phyloP scores from a whole-genome alignment of 1,140 invertebrate genomes.

The Helicoverpa zea region DNA sequence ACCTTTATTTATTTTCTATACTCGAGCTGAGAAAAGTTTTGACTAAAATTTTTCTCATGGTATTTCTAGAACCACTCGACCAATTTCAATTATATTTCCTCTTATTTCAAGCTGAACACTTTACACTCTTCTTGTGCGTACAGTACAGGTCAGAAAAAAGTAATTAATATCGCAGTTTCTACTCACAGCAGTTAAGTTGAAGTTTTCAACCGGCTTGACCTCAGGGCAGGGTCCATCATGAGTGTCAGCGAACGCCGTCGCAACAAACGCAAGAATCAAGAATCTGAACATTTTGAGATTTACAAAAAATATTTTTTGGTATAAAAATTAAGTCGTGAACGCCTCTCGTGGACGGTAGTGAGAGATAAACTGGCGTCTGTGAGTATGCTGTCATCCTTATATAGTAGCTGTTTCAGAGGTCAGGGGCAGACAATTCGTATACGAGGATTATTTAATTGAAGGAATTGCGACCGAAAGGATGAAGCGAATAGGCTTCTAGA shows the following conservation, averaged over 20 bases:
- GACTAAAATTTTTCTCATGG: too few species aligned
- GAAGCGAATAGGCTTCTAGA: constrained; percentile 32
- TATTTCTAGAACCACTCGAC: too few species aligned
- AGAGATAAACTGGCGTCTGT: constrained; percentile 36
- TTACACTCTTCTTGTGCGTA: not conserved
- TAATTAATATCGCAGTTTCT: constrained; percentile 29
- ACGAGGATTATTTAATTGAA: constrained; percentile 62
- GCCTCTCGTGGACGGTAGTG: constrained; percentile 47
- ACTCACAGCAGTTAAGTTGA: constrained; percentile 71
- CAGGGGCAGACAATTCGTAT: constrained; percentile 59
- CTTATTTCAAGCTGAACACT: not conserved
- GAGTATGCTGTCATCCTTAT: constrained; percentile 48
- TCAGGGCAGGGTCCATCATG: constrained; percentile 63
- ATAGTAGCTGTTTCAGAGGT: constrained; percentile 57
- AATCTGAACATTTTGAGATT: constrained; percentile 59
- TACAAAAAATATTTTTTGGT: constrained; percentile 26
- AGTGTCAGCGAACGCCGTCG: constrained; percentile 58
- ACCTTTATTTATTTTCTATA: too few species aligned
- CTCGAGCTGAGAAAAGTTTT: too few species aligned
- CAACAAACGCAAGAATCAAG: constrained; percentile 61
- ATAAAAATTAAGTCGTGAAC: constrained; percentile 51
- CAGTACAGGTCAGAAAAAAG: not conserved
- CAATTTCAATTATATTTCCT: too few species aligned
- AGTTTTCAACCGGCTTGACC: constrained; percentile 68
- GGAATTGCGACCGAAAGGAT: constrained; percentile 51